Conservation (phyloP, 2,113 vertebrate species). For the Montifringilla adamsi region DNA sequence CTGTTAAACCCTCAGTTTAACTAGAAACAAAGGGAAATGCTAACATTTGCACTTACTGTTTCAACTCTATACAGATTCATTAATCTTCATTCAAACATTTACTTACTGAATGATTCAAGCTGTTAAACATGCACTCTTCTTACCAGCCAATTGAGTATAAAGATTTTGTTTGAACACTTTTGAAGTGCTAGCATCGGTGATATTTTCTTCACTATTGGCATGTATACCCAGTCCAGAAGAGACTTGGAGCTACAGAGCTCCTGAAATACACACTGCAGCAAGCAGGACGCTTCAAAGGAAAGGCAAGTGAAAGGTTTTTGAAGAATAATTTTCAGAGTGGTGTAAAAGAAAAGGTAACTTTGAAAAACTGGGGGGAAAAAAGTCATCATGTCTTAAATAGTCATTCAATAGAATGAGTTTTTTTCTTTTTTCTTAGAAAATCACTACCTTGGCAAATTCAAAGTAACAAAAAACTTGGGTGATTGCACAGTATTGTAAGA, state of each 20-base stretch:
- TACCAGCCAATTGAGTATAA: background rate
- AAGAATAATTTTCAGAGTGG: background rate
- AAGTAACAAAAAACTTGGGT: background rate
- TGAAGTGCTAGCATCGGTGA: background rate
- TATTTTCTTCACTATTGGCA: background rate
- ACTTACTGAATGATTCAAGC: background rate
- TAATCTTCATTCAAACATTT: conserved; percentile 20
- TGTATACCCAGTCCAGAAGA: background rate
- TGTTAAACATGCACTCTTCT: background rate
- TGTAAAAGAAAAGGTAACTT: background rate
- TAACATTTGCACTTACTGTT: background rate
- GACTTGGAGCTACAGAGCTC: background rate
- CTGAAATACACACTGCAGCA: background rate
- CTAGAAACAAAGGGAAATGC: background rate
- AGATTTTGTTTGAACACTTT: background rate
- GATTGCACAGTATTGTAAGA: background rate
- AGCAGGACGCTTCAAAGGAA: background rate
- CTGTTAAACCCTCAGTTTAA: background rate
- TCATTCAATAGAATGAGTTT: background rate
- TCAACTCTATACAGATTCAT: background rate
- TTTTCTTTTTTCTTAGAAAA: background rate
- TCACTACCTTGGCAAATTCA: background rate
- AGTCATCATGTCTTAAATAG: background rate
- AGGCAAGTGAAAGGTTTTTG: background rate
- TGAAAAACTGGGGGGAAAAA: background rate